A percentile compares a stretch with the other conserved stretches of the same genome.
Evolutionary conservation across 2,113 vertebrate species (phyloP).

Genomic region (Microcebus lehilahytsara): DNA sequence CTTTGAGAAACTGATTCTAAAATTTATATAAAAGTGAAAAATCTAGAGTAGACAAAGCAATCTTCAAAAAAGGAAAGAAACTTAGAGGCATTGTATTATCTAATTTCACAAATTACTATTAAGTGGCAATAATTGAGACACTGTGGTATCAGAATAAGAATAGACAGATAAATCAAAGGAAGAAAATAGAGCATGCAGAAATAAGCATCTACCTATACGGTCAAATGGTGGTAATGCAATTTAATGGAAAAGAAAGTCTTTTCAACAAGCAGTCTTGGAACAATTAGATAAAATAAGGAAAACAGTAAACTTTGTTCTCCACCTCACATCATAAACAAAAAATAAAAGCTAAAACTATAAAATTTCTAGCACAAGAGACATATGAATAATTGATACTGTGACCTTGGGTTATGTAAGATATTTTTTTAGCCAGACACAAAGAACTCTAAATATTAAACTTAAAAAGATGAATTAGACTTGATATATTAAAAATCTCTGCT

Average conservation of each 20-base stretch:
- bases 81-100: background rate
- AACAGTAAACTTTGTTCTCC: background rate
- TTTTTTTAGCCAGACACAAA: background rate
- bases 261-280: background rate
- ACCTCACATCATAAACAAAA: background rate
- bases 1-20: background rate
- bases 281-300: background rate
- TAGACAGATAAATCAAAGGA: background rate
- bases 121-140: background rate
- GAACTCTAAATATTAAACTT: background rate
- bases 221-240: background rate
- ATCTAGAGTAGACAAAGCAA: background rate
- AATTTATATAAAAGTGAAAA: background rate
- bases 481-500: background rate
- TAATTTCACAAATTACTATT: background rate
- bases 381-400: background rate
- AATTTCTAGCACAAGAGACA: background rate
- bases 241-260: background rate
- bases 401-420: background rate
- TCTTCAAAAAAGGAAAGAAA: background rate
- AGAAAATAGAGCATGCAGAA: background rate
- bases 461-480: background rate
- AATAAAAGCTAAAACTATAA: background rate
- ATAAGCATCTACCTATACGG: background rate
- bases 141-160: background rate